Conservation (phyloP, 1,140 invertebrate genomes). For the Pararge aegeria region DNA sequence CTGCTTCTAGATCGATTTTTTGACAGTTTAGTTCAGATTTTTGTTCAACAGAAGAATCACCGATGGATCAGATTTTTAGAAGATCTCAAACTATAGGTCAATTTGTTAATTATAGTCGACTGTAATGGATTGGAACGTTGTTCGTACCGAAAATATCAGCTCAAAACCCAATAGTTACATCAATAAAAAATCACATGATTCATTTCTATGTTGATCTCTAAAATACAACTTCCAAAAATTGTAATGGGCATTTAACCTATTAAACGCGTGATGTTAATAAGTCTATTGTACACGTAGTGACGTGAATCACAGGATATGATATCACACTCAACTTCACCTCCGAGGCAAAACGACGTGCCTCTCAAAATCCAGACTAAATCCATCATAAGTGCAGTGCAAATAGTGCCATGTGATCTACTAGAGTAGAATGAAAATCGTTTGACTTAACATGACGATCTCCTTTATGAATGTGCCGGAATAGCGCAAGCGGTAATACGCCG, state of each 20-base stretch:
- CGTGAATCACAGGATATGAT: constrained; percentile 71
- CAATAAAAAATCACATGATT: neutral
- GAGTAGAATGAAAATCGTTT: constrained; percentile 4
- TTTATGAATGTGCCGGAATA: constrained; percentile 1
- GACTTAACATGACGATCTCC: neutral
- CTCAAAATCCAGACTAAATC: constrained; percentile 47
- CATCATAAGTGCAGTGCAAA: constrained; percentile 63
- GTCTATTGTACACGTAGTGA: constrained; percentile 28
- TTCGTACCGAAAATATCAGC: too few relatives aligned
- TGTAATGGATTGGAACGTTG: too few relatives aligned
- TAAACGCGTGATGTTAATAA: constrained; percentile 52
- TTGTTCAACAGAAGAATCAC: too few relatives aligned
- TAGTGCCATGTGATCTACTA: constrained; percentile 32
- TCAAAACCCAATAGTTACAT: too few relatives aligned
- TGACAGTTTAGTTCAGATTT: too few relatives aligned
- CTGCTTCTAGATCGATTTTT: too few relatives aligned
- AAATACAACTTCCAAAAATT: constrained; percentile 31
- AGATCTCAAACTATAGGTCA: too few relatives aligned
- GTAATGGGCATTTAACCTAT: constrained; percentile 65
- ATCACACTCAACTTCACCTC: constrained; percentile 56
- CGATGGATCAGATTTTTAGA: too few relatives aligned
- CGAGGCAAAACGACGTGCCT: constrained; percentile 49
- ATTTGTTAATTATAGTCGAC: too few relatives aligned
- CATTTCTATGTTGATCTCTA: constrained; percentile 3
- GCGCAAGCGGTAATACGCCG: neutral